These are phyloP conservation scores for Leptogaster cylindrica DNA, from an alignment of 2,888 invertebrate species.

Conservation along the genomic window DNA sequence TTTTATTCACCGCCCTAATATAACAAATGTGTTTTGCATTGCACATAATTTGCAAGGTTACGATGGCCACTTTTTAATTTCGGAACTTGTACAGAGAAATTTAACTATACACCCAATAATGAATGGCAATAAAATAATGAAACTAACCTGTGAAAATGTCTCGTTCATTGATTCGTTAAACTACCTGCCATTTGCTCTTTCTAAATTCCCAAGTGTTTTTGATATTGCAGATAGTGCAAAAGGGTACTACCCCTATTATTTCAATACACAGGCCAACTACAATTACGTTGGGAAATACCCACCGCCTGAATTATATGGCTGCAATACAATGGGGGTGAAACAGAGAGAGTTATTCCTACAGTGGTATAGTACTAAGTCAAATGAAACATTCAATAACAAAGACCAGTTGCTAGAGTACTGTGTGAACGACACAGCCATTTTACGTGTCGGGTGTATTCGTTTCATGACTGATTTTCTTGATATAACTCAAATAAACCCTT, in stretches of 20 bases:
- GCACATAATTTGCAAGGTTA: slow-evolving; percentile 30
- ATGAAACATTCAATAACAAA: slow-evolving; percentile 19
- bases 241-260: slow-evolving; percentile 34
- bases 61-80: slow-evolving; percentile 29
- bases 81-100: slow-evolving; percentile 20
- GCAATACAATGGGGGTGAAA: slow-evolving; percentile 11
- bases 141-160: slow-evolving; percentile 23
- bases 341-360: slow-evolving; percentile 6
- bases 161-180: slow-evolving; percentile 30
- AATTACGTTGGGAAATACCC: slow-evolving; percentile 27
- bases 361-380: slow-evolving; percentile 24
- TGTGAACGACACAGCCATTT: slow-evolving; percentile 22
- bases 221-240: slow-evolving; percentile 23
- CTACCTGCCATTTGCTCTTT: slow-evolving; percentile 20
- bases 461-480: slow-evolving; percentile 24
- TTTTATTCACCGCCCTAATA: background rate
- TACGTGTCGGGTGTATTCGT: slow-evolving; percentile 26
- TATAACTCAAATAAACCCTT: slow-evolving; percentile 7
- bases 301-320: slow-evolving; percentile 24
- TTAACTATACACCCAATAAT: slow-evolving; percentile 29
- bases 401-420: slow-evolving; percentile 21
- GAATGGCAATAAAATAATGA: slow-evolving; percentile 30
- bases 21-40: background rate
- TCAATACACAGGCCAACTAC: slow-evolving; percentile 24
- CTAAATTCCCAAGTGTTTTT: slow-evolving; percentile 35